Base-by-base conservation (phyloP, 1,140 invertebrate genomes). In the Stegodyphus mimosarum region DNA sequence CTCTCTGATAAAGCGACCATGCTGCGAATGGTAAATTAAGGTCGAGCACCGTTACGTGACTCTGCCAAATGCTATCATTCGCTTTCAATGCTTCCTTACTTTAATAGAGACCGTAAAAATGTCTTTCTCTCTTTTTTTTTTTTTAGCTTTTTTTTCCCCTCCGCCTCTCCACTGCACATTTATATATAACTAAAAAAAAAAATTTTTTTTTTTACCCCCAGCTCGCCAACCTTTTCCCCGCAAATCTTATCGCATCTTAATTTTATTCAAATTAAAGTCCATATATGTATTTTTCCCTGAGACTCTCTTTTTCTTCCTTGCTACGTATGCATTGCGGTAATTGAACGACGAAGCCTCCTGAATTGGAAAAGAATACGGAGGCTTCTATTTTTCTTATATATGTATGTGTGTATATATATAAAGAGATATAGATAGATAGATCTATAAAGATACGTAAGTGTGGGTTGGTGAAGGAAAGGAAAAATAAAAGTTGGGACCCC, bases 41-140 rank as follows among this genome's bases (percentile, higher is more conserved):
- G 81, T 84, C 81, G 81, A 84, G 73, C 64, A 76, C 81, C 63
- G 60, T 70, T 76, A 84, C 81, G 81, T 84, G 81, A 84, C 81
- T 84, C 48, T 64, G 17, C 81, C 72, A 76, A 84, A 66, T 69
- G 67, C 67, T 63, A 81, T 81, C 78, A 81, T 71, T 71, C 69
- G 53, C 52, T 84, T 70, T 84, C 73, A 67, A 60, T 69, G 50
- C 72, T 66, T 76, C 73, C 72, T 75, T 76, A 67, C 60, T 51
- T 76, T 84, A 75, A 76, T 55, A 84, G 66, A 76, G 81, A 69
- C 81, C 66, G 63, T 74, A 83, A 83, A 72, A 73, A 71, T 72
- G 15, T 33, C 66, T 50, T 71, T 60, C 15, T 60, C 55, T 11
- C 9, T 60, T 9, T 60, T 33, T 33, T 33, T 33, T 33, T 33